Conservation (phyloP, 30 jellyfish, hydroid and myxozoan genomes). For the Mastigias papua region DNA sequence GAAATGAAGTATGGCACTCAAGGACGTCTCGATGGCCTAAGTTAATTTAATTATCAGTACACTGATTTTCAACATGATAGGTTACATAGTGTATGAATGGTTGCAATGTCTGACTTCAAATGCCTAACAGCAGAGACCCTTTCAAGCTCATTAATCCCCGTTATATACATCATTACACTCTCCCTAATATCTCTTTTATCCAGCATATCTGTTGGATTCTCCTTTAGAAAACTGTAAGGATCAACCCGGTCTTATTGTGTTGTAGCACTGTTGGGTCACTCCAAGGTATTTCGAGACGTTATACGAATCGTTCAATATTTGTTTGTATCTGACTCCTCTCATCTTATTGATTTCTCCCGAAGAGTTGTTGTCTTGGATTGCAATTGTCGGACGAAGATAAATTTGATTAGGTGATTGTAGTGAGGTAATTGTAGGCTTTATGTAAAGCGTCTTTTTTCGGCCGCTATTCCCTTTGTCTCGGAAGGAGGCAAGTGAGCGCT, state of each 20-base stretch:
- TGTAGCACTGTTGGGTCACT: background rate
- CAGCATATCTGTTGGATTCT: background rate
- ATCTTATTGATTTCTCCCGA: conserved; percentile 12
- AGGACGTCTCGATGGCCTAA: too few relatives aligned
- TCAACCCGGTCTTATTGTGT: background rate
- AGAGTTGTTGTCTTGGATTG: background rate
- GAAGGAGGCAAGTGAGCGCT: background rate
- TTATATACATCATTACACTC: background rate
- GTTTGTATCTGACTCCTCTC: background rate
- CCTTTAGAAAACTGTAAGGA: background rate
- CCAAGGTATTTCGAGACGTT: background rate
- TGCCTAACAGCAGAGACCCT: background rate
- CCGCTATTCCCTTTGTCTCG: background rate
- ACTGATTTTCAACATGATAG: too few relatives aligned
- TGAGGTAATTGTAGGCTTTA: background rate
- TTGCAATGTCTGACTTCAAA: background rate
- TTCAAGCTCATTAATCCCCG: background rate
- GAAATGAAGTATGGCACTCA: too few relatives aligned
- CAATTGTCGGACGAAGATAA: background rate
- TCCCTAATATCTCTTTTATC: background rate
- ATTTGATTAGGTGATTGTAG: conserved; percentile 2
- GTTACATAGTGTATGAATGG: background rate
- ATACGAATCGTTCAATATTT: background rate
- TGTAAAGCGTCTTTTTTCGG: background rate
- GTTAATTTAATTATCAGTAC: too few relatives aligned